Evolutionary conservation across 64 coral and sea anemone species (phyloP).

Genomic region (Dendrophyllia cribrosa): DNA sequence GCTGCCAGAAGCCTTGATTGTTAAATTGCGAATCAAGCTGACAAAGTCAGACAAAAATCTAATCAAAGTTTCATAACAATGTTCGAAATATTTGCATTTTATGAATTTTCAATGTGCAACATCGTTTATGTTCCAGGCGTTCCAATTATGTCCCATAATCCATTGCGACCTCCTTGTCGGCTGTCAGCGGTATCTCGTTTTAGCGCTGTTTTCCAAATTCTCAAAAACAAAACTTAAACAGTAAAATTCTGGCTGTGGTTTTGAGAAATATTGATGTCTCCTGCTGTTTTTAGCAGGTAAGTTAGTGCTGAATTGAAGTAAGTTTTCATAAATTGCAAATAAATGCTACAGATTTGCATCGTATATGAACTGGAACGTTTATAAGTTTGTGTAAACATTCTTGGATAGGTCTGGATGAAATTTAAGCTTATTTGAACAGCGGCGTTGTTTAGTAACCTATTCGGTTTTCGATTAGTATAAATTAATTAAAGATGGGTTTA

Average conservation of each 20-base stretch:
- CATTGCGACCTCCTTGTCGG: neutral
- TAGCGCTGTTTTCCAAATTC: constrained; percentile 42
- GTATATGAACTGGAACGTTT: too few relatives aligned
- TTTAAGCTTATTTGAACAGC: too few relatives aligned
- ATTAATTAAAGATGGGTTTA: neutral
- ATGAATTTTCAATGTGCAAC: neutral
- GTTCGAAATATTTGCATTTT: constrained; percentile 46
- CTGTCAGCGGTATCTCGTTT: constrained; percentile 52
- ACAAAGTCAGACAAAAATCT: neutral
- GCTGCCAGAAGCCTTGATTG: neutral
- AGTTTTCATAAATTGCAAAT: constrained; percentile 33
- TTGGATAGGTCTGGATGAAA: too few relatives aligned
- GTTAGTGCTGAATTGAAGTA: neutral
- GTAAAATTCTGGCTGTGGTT: neutral
- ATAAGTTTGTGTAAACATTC: too few relatives aligned
- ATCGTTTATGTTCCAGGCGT: constrained; percentile 35
- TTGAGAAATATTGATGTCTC: neutral
- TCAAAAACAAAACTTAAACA: neutral
- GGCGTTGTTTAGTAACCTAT: too few relatives aligned
- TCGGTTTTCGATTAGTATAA: too few relatives aligned
- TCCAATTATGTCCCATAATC: constrained; percentile 31
- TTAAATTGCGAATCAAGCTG: neutral
- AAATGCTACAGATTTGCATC: neutral
- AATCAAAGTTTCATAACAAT: constrained; percentile 36
- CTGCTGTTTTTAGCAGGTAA: constrained; percentile 11